A percentile compares a stretch with the other conserved stretches of the same genome.
These are phyloP conservation scores for Nyctereutes procyonoides DNA, from an alignment of 2,113 vertebrate genomes.

Conservation along the genomic window DNA sequence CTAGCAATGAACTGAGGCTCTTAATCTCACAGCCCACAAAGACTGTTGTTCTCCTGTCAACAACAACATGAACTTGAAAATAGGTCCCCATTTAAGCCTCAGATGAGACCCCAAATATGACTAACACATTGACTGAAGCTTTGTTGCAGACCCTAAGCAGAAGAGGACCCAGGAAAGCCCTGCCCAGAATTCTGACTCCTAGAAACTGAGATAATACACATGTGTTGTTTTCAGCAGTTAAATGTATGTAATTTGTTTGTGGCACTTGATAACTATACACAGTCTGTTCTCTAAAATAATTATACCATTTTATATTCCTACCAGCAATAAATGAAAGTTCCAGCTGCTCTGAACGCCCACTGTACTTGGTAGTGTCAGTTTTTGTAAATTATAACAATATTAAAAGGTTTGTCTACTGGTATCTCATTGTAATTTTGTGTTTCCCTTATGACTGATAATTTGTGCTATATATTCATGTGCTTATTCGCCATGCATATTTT, in stretches of 20 bases:
- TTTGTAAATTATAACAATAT: neutral
- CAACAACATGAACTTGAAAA: neutral
- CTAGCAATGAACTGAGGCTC: neutral
- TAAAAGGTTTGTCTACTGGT: neutral
- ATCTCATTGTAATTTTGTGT: neutral
- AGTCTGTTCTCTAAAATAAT: neutral
- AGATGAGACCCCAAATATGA: neutral
- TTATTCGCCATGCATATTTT: neutral
- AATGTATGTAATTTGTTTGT: neutral
- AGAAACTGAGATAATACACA: neutral
- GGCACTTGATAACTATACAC: neutral
- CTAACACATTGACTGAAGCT: neutral
- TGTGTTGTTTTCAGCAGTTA: neutral
- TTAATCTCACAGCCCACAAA: neutral
- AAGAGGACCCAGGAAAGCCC: neutral
- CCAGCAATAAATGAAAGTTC: neutral
- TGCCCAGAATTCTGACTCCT: neutral
- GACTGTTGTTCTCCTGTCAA: neutral
- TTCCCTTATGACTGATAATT: conserved; percentile 1
- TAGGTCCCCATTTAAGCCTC: neutral
- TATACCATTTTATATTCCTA: neutral
- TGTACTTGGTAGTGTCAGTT: neutral
- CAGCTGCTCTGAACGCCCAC: neutral
- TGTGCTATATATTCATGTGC: neutral
- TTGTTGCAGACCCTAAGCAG: neutral